These are phyloP conservation scores for Cepphus grylle DNA, from an alignment of 2,113 vertebrate species.

Conservation along the genomic window DNA sequence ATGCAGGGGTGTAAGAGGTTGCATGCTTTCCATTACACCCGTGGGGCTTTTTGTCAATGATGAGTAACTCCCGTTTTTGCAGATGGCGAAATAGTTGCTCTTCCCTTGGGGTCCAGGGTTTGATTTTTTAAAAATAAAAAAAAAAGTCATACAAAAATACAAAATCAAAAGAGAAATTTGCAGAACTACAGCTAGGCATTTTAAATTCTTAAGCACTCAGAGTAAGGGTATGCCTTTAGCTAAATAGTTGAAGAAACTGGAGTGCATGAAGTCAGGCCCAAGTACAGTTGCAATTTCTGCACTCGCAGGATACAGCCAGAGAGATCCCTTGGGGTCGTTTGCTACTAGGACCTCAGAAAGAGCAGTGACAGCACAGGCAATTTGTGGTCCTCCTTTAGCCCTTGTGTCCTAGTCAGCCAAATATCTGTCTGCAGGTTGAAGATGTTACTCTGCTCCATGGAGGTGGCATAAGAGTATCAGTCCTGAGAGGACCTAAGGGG, in stretches of 20 bases:
- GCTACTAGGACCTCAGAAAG: background rate
- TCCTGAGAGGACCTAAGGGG: background rate
- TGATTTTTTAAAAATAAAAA: background rate
- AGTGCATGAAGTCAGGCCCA: background rate
- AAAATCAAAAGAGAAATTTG: background rate
- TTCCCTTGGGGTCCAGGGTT: background rate
- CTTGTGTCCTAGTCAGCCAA: fast-evolving
- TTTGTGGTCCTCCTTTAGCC: background rate
- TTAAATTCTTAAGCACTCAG: background rate
- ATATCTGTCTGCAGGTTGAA: background rate
- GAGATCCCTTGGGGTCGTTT: background rate
- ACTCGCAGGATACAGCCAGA: background rate
- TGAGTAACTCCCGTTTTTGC: background rate
- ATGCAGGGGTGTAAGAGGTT: background rate
- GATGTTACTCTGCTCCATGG: background rate
- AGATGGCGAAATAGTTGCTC: background rate
- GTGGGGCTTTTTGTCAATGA: background rate
- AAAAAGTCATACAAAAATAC: background rate
- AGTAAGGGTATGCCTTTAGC: background rate
- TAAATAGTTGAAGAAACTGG: background rate
- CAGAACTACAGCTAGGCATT: background rate
- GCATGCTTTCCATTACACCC: background rate
- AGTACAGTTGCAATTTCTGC: background rate
- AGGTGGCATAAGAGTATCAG: background rate
- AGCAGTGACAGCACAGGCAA: background rate